A percentile compares a stretch with the other conserved stretches of the same genome.
Conservation (phyloP, 2,113 vertebrate genomes). For the Coptodon bakossiorum region DNA sequence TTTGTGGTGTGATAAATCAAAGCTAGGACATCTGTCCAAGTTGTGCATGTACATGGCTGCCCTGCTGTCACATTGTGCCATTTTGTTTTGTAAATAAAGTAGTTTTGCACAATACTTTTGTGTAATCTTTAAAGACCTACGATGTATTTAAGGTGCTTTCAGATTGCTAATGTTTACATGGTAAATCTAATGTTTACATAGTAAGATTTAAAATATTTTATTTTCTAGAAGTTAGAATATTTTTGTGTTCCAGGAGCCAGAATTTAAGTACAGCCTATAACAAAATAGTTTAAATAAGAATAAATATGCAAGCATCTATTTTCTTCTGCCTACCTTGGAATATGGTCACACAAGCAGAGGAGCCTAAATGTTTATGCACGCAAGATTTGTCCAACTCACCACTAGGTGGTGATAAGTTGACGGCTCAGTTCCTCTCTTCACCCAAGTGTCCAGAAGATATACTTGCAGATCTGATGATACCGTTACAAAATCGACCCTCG, state of each 20-base stretch:
- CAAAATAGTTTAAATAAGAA: not conserved
- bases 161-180: not conserved
- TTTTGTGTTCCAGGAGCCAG: not conserved
- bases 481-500: not conserved
- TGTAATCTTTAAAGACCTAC: not conserved
- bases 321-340: not conserved
- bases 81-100: slow-evolving; percentile 98
- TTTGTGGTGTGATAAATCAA: slow-evolving; percentile 55
- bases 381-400: not conserved
- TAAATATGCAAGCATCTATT: not conserved
- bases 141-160: not conserved
- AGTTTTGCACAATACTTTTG: slow-evolving; percentile 89
- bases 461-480: not conserved
- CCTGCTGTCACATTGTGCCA: slow-evolving; percentile 96
- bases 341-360: not conserved
- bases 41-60: slow-evolving; percentile 84
- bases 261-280: not conserved
- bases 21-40: slow-evolving; percentile 75
- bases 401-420: not conserved
- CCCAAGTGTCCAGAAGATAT: not conserved
- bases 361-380: not conserved
- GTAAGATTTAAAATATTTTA: not conserved
- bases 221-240: not conserved
- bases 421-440: not conserved
- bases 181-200: not conserved